phyloP scores from a whole-genome alignment of 2,113 vertebrate species.

The Cichladusa arquata region DNA sequence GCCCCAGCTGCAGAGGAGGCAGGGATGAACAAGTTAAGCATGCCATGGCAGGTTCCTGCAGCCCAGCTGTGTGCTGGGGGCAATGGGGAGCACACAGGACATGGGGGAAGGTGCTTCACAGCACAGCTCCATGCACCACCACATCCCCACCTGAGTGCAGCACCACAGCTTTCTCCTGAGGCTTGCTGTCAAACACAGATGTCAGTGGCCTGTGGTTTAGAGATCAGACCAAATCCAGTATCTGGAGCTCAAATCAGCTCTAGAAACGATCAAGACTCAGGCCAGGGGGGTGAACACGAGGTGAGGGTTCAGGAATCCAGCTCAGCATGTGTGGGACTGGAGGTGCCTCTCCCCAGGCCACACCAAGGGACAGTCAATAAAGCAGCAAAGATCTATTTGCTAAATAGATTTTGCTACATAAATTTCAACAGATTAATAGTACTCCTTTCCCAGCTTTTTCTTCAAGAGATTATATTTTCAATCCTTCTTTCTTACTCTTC shows the following conservation, averaged over 20 bases:
- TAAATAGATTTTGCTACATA: not conserved
- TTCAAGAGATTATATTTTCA: not conserved
- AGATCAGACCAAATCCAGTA: not conserved
- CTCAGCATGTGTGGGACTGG: not conserved
- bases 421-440: not conserved
- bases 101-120: rapidly evolving
- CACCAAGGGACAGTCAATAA: not conserved
- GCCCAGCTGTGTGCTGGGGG: not conserved
- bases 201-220: rapidly evolving
- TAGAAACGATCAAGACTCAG: rapidly evolving
- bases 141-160: too few relatives aligned
- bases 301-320: not conserved
- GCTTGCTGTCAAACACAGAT: not conserved
- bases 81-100: not conserved
- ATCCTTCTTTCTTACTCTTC: not conserved
- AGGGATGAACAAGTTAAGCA: rapidly evolving
- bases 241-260: not conserved
- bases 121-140: rapidly evolving
- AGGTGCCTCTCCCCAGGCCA: not conserved
- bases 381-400: not conserved
- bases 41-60: not conserved
- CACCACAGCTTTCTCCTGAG: not conserved
- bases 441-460: not conserved
- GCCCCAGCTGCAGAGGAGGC: not conserved
- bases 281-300: not conserved